Base-by-base conservation (phyloP, 2,113 vertebrate genomes). In the Callionymus lyra region DNA sequence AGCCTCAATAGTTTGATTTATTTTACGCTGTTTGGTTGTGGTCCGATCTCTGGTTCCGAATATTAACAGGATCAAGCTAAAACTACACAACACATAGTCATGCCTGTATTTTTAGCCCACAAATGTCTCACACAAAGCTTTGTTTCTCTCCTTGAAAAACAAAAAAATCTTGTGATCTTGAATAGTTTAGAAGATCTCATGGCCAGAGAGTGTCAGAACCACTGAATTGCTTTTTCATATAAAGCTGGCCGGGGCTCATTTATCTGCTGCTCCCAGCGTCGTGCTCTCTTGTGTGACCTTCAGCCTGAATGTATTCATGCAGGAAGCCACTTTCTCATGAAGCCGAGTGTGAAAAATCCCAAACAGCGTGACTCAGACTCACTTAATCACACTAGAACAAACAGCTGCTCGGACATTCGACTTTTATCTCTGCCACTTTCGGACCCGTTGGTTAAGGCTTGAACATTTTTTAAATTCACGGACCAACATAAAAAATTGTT, bases 201-300 rank as follows among this genome's bases (percentile, higher is more conserved):
- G 21, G 21, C 21, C 21, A 27, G 21, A 27, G 21, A 27, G 21
- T 27, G 21, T 27, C 21, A 15, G 6, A 42, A 59, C 36, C 6
- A 13, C 13, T 16, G 41, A 47, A 3, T 35, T 36, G 10, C 3
- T 42, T 31, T 46, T 59, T 37, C 17, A 32, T 53, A 49, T 38
- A 38, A n/a, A 16, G 16, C 8, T 15, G 14, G 3, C 42, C 31
- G 18, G n/a, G 6, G 40, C n/a, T 55, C 39, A 63, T 67, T 58
- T 59, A 62, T 64, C 66, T 65, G 56, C 51, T 69, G 47, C 34
- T 16, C 40, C 47, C 53, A 49, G 16, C 14, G 5, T 31, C 10
- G 9, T 17, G 42, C 17, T 56, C 33, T 27, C 49, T 15, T 2
- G 9, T 35, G 41, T 58, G 49, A 67, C 56, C 59, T 61, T 74